Base-by-base conservation (phyloP, 2,113 vertebrate species). In the Turdus rufiventris region DNA sequence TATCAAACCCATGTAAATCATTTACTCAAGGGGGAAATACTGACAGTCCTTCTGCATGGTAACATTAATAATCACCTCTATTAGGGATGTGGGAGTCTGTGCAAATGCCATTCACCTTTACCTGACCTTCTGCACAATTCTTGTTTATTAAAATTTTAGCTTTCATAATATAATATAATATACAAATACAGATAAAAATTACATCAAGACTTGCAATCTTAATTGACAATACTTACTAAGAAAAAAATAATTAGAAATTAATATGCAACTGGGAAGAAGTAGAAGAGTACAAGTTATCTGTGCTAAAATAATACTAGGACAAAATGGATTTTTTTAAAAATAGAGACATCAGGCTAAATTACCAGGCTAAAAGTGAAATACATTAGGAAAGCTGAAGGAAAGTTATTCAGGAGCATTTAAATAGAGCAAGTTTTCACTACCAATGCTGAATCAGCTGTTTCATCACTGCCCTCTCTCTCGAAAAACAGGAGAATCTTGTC, bases 401-500 rank as follows among this genome's bases (percentile, higher is more conserved):
- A 54, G 7, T 62, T 58, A 42, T 7, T 33, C 0, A 3, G 17
- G 13, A 92, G 29, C 8, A 67, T 60, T 68, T 40, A 19, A 93
- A 48, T 6, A 40, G 38, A 79, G 10, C 2, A 40, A 17, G 5
- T 57, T 89, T 89, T 36, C 31, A 48, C 10, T 14, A 34, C 4
- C 12, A 71, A 25, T 0, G 4, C 10, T 50, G 45, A 57, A 40
- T 75, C 16, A 54, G 25, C 18, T 48, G 12, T 50, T 75, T 31
- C 2, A 3, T 51, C 0, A 0, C 23, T 70, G 45, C n/a, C 3
- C 0, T 60, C 7, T 81, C 53, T 76, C n/a, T 40, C 5, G 8
- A 81, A 9, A 34, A 84, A 50, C 38, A 76, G 17, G 18, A 87
- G 47, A 63, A 53, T 25, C n/a, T 65, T 8, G 0, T 12, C 28